A percentile compares a stretch with the other conserved stretches of the same genome.
Conservation (phyloP, 2,888 invertebrate genomes). For the Parasteatoda lunata region DNA sequence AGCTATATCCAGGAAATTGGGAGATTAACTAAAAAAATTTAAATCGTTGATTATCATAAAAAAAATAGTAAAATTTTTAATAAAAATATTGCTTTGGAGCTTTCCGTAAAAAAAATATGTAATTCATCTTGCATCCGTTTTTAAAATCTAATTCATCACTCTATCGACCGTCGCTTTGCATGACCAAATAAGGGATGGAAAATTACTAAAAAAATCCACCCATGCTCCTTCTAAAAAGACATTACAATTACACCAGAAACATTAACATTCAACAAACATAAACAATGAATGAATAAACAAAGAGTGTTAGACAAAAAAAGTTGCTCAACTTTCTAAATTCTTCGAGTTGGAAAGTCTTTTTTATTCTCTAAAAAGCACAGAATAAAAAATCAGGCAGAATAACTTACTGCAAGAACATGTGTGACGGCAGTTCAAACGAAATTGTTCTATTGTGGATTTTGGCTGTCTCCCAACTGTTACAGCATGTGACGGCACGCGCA, state of each 20-base stretch:
- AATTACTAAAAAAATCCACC: no score
- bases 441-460: constrained; percentile 18
- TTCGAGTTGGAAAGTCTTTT: neutral
- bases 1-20: no score
- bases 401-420: constrained; percentile 29
- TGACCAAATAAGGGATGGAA: no score
- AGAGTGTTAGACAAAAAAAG: neutral
- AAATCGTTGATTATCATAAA: no score
- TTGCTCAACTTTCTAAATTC: neutral
- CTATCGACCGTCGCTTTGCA: no score
- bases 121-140: no score
- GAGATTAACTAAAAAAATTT: no score
- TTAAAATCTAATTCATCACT: no score
- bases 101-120: no score
- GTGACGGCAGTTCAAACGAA: neutral
- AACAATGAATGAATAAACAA: neutral
- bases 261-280: neutral
- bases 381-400: constrained; percentile 4
- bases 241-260: neutral
- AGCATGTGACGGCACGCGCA: constrained; percentile 53
- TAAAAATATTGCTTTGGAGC: no score
- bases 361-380: neutral
- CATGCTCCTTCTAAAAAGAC: neutral
- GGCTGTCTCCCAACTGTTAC: constrained; percentile 50
- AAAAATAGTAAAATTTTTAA: no score